Evolutionary conservation across 2,888 invertebrate species (phyloP).

Genomic region (Himalopsyche anomala): DNA sequence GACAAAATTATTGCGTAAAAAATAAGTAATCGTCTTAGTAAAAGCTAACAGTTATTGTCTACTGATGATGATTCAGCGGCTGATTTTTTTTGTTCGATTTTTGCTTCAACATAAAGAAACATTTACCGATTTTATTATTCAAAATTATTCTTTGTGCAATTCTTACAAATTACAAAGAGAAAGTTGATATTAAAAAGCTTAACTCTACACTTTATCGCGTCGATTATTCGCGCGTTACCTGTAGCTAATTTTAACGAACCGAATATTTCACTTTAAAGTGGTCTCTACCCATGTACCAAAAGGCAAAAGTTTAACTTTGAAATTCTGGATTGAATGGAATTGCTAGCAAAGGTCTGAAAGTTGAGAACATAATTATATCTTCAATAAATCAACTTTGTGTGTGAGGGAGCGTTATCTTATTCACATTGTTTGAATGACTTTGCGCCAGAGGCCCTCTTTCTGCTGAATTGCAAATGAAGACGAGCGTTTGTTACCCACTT

Average conservation of each 20-base stretch:
- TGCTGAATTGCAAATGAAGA: slow-evolving; percentile 51
- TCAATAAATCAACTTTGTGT: slow-evolving; percentile 53
- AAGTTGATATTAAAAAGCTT: slow-evolving; percentile 26
- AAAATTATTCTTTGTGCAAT: slow-evolving; percentile 14
- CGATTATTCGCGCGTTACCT: slow-evolving; percentile 39
- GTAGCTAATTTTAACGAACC: slow-evolving; percentile 40
- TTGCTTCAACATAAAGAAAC: not conserved
- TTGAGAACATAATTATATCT: slow-evolving; percentile 58
- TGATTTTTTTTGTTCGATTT: too few species aligned
- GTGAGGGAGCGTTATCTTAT: slow-evolving; percentile 55
- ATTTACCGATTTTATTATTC: not conserved
- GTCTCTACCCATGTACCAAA: slow-evolving; percentile 41
- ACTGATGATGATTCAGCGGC: too few species aligned
- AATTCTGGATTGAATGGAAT: slow-evolving; percentile 56
- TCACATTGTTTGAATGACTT: slow-evolving; percentile 52
- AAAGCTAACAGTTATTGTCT: too few species aligned
- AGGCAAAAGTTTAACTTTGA: slow-evolving; percentile 51
- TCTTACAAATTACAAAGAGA: slow-evolving; percentile 11
- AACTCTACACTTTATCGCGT: slow-evolving; percentile 20
- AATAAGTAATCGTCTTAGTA: too few species aligned
- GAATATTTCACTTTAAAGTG: slow-evolving; percentile 40
- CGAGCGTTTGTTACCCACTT: slow-evolving; percentile 33
- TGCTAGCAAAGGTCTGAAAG: slow-evolving; percentile 36
- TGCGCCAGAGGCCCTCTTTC: slow-evolving; percentile 37
- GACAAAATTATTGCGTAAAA: too few species aligned